A percentile compares a stretch with the other conserved stretches of the same genome.
Evolutionary conservation across 2,888 invertebrate species (phyloP).

Genomic region (Salticus scenicus): DNA sequence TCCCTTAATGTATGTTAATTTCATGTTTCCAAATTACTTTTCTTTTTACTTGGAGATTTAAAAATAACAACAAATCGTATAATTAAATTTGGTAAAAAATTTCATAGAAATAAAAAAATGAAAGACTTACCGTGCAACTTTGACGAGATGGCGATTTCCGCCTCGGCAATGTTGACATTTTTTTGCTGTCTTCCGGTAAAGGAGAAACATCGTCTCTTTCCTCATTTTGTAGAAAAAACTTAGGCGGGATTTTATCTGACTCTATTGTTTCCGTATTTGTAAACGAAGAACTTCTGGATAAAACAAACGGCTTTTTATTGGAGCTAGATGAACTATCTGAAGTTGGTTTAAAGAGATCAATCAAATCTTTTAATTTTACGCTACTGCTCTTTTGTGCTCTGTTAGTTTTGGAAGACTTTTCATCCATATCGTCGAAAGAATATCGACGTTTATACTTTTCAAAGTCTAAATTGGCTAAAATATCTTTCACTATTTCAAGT

Average conservation of each 20-base stretch:
- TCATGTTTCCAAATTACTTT: no score
- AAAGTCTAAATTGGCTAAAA: slow-evolving; percentile 71
- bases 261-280: slow-evolving; percentile 46
- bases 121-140: slow-evolving; percentile 30
- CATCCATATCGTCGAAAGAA: slow-evolving; percentile 47
- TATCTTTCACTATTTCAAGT: slow-evolving; percentile 70
- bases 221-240: slow-evolving; percentile 6
- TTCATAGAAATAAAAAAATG: no score
- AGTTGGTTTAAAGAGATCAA: slow-evolving; percentile 41
- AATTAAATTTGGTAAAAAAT: no score
- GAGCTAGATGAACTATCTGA: slow-evolving; percentile 25
- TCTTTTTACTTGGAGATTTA: no score
- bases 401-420: slow-evolving; percentile 38
- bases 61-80: no score
- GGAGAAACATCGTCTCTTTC: not conserved
- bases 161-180: slow-evolving; percentile 23
- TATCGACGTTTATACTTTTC: slow-evolving; percentile 69
- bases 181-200: slow-evolving; percentile 23
- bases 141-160: slow-evolving; percentile 22
- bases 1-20: no score
- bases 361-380: slow-evolving; percentile 47
- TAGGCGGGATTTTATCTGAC: not conserved
- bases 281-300: slow-evolving; percentile 67
- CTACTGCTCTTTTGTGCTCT: slow-evolving; percentile 33
- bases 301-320: slow-evolving; percentile 25